Evolutionary conservation across 2,797 vertebrate genomes (phyloP).

Genomic region (Hoplostethus mediterraneus): DNA sequence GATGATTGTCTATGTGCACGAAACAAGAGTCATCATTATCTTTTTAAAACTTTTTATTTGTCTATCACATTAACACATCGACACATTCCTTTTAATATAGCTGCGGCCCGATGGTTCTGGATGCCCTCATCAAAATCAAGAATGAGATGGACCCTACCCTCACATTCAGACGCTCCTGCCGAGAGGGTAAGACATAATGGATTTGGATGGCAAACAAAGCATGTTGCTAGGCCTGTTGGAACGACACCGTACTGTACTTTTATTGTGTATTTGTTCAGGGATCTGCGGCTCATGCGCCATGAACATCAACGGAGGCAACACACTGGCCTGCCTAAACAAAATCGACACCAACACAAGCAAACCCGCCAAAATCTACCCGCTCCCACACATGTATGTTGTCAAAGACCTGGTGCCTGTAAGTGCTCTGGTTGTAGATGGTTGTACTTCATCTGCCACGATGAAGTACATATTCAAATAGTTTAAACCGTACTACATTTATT

Average conservation of each 20-base stretch:
- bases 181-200: constrained; percentile 87
- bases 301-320: constrained; percentile 97
- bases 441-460: too few species aligned
- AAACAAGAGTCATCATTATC: not conserved
- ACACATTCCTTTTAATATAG: constrained; percentile 61
- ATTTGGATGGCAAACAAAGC: not conserved
- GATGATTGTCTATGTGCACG: fast-evolving
- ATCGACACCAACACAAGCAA: constrained; percentile 90
- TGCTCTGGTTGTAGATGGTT: constrained; percentile 36
- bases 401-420: constrained; percentile 98
- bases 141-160: constrained; percentile 94
- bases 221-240: not conserved
- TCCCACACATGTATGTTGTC: constrained; percentile 98
- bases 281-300: constrained; percentile 98
- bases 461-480: not conserved
- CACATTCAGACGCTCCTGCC: constrained; percentile 94
- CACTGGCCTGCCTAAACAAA: constrained; percentile 91
- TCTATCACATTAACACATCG: not conserved
- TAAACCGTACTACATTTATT: not conserved
- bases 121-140: constrained; percentile 97
- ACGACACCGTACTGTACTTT: not conserved
- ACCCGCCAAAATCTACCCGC: constrained; percentile 93
- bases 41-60: not conserved
- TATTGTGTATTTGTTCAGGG: constrained; percentile 76
- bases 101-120: constrained; percentile 94